Evolutionary conservation across 1,140 invertebrate species (phyloP), one percentile per base, ranked within the genome.

Genomic region (Calycopis cecrops): DNA sequence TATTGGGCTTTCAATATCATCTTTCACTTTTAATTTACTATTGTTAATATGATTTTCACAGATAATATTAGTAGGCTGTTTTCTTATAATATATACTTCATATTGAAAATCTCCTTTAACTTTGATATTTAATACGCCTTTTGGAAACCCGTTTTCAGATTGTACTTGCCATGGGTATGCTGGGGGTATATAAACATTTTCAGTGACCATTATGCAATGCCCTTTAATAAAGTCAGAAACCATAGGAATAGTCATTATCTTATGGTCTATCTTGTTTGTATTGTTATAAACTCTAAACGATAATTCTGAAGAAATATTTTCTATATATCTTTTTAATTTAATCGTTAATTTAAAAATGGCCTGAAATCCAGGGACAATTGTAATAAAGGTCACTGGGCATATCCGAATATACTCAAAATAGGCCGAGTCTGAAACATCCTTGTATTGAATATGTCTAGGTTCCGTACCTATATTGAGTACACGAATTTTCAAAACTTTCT

Each of bases 151-250:
- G 56, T 10, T 37, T 18, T 65, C 64, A 16, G 21, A 40, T 55
- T 62, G 70, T 4, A 84, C 52, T 48, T 79, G 72, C 83, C 83
- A 84, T 12, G 49, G 28, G 61, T 86, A 81, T 47, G 63, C 54
- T 9, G 80, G 55, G 33, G 66, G 61, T 59, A 86, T 69, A 42
- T 50, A 50, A 17, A 86, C 59, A 33, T 47, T 65, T 56, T 77
- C 60, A 0, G 73, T 55, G 35, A 81, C 57, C 35, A 44, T 47
- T 56, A 78, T 60, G 10, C 11, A 54, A 54, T 52, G 60, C 4
- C 44, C 10, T 61, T 50, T 52, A 11, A 37, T 21, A 57, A 65
- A 67, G 38, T 65, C 42, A 48, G 57, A 59, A 28, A 49, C 11
- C 38, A 86, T 56, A 48, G 66, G 75, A 49, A 86, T 60, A 35